Conservation (phyloP, 2,113 vertebrate genomes). For the Thymallus thymallus region DNA sequence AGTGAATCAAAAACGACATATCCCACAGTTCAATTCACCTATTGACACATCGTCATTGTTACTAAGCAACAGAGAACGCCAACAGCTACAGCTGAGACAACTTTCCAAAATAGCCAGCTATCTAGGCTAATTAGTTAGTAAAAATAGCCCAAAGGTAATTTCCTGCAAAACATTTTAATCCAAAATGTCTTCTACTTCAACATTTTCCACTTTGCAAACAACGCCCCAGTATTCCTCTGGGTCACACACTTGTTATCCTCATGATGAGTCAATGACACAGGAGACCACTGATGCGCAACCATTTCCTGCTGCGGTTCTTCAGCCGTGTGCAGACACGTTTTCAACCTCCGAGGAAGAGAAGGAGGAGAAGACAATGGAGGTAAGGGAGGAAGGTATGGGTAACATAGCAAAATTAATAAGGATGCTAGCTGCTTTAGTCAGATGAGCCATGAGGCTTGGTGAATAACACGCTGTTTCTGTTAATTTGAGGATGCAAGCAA, state of each 20-base stretch:
- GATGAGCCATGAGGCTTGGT: no score
- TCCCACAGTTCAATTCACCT: slow-evolving; percentile 45
- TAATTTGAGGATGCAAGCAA: not conserved
- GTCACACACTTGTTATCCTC: not conserved
- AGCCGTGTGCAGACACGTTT: slow-evolving; percentile 1
- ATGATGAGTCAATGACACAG: not conserved
- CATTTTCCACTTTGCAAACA: not conserved
- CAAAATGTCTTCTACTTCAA: not conserved
- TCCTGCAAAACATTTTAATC: no score
- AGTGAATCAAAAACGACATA: slow-evolving; percentile 24
- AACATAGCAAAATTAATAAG: not conserved
- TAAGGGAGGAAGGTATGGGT: slow-evolving; percentile 15
- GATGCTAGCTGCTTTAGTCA: not conserved
- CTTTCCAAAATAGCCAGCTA: no score
- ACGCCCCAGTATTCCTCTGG: not conserved
- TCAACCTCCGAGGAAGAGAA: slow-evolving; percentile 7
- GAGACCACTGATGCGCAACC: slow-evolving; percentile 8
- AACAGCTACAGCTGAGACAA: not conserved
- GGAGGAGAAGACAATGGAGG: slow-evolving; percentile 46
- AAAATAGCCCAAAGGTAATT: no score
- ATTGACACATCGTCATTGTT: slow-evolving; percentile 27
- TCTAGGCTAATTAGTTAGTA: not conserved
- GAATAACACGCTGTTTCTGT: not conserved
- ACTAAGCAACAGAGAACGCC: slow-evolving; percentile 33
- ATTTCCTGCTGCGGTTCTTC: not conserved